Conservation (phyloP, 2,113 vertebrate genomes). For the Amazona guildingii region DNA sequence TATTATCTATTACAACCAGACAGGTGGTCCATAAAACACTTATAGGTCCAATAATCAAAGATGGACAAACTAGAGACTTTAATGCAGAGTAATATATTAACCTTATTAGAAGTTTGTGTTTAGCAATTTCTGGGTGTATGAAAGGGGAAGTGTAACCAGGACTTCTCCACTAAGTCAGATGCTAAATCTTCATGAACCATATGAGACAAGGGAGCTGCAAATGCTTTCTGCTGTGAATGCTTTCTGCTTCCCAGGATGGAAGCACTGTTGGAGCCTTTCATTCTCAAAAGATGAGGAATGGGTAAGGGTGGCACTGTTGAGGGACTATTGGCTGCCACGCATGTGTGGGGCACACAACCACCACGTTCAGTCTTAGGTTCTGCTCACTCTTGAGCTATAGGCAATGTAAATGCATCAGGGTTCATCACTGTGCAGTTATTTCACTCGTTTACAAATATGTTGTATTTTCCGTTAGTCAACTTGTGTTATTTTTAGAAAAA, state of each 20-base stretch:
- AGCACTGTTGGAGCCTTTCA: background rate
- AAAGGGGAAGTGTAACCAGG: background rate
- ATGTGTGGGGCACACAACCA: background rate
- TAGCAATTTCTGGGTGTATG: background rate
- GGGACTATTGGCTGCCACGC: background rate
- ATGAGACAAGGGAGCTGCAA: background rate
- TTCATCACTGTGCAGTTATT: background rate
- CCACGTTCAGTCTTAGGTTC: background rate
- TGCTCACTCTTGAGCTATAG: background rate
- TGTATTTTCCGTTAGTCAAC: background rate
- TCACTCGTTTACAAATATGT: background rate
- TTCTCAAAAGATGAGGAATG: background rate
- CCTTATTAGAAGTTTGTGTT: background rate
- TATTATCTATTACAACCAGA: background rate
- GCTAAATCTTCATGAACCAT: background rate
- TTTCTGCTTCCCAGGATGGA: background rate
- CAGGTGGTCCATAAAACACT: background rate
- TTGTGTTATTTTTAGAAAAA: background rate
- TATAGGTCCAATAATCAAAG: background rate
- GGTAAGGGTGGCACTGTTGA: background rate
- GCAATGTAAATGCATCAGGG: background rate
- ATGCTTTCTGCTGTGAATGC: background rate
- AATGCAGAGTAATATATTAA: background rate
- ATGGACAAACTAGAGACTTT: background rate
- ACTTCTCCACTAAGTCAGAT: background rate